Base-by-base conservation (phyloP, 2,888 invertebrate species). In the Strigamia maritima region DNA sequence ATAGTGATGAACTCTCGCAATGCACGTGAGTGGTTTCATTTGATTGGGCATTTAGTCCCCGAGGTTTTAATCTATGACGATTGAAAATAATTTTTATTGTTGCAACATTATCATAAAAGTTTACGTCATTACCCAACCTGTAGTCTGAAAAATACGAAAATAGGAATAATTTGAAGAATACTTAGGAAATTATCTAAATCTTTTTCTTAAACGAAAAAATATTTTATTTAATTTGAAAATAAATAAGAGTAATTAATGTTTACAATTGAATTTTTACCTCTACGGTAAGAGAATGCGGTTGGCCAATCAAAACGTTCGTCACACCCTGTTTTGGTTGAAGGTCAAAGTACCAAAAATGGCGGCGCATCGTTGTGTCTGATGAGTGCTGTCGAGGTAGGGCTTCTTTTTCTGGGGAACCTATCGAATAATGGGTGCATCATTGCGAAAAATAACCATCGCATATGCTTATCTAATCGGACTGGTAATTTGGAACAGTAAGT, bases 281-380 rank as follows among this genome's bases (percentile, higher is more conserved):
- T 65, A 78, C 70, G 78, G 65, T 16, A 65, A 19, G 14, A 75
- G 75, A 35, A 38, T 75, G 40, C 31, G 75, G 35, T 75, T 14
- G 40, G 60, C 76, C 38, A 79, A 75, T 80, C 4, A 65, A 78
- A 78, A 65, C 24, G 60, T n/a, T 78, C 35, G 78, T 60, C 78
- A 78, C 78, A 78, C 78, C 78, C 78, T 78, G 80, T 80, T 81
- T 80, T 80, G 79, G 82, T 82, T 83, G 84, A 85, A 85, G 84
- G 85, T 84, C 84, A 84, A 84, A 84, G 85, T 84, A 84, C 84
- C 82, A 82, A 84, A 84, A 79, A 84, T 85, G 85, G 84, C 84
- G 84, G 83, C 82, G 80, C 77, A 81, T 81, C 81, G 81, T 81
- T 82, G 81, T 81, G 81, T 81, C 79, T 79, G 70, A 31, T 60